Conservation (phyloP, 1,140 invertebrate species). For the Lordiphosa stackelbergi region DNA sequence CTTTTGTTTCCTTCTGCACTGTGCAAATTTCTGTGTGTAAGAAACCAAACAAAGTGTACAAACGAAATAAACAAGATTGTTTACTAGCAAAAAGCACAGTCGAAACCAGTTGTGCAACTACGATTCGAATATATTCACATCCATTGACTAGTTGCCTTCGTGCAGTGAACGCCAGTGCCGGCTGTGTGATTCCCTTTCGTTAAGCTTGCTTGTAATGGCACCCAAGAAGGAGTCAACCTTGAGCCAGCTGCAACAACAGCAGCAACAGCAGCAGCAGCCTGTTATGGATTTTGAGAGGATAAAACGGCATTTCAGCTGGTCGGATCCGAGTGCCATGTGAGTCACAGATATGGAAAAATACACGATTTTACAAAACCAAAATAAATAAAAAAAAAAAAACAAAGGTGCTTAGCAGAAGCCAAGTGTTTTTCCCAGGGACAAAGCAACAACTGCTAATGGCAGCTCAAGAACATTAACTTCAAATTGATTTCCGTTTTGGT, state of each 20-base stretch:
- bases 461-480: constrained; percentile 33
- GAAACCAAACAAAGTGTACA: constrained; percentile 34
- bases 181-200: constrained; percentile 15
- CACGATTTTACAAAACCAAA: constrained; percentile 22
- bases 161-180: constrained; percentile 16
- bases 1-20: constrained; percentile 53
- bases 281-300: constrained; percentile 71
- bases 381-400: background rate
- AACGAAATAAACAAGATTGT: constrained; percentile 54
- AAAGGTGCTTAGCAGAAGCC: background rate
- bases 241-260: constrained; percentile 33
- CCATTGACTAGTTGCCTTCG: constrained; percentile 26
- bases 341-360: constrained; percentile 24
- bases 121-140: constrained; percentile 30
- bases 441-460: background rate
- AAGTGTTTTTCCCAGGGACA: background rate
- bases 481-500: too few species aligned
- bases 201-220: constrained; percentile 39
- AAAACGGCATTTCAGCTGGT: constrained; percentile 74
- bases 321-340: constrained; percentile 75
- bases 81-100: constrained; percentile 30
- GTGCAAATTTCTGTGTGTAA: constrained; percentile 39
- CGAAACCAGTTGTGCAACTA: constrained; percentile 69
- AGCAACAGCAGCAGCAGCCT: constrained; percentile 50
- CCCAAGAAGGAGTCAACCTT: constrained; percentile 71